Evolutionary conservation across 2,888 invertebrate genomes (phyloP).

Genomic region (Pantelozetes paolii): DNA sequence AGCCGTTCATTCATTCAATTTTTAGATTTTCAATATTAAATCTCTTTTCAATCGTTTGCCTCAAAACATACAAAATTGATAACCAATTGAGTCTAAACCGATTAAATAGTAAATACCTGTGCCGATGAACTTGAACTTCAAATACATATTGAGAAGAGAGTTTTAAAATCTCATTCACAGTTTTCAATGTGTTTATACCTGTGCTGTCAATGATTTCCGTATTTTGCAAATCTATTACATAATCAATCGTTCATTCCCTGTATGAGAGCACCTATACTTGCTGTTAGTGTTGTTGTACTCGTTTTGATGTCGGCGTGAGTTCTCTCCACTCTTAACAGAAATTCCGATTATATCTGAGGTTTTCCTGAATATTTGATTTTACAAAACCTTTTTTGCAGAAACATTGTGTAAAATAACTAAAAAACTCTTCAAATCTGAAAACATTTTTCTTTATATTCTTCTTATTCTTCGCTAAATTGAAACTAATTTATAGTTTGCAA

Average conservation of each 20-base stretch:
- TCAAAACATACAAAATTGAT: neutral
- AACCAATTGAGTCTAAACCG: neutral
- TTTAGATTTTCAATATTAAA: neutral
- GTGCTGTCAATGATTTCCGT: slow-evolving; percentile 17
- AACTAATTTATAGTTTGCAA: neutral
- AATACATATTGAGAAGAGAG: slow-evolving; percentile 3
- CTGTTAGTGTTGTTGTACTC: neutral
- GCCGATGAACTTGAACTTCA: slow-evolving; percentile 12
- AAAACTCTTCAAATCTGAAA: neutral
- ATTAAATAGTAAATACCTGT: neutral
- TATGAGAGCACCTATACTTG: neutral
- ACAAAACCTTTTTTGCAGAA: neutral
- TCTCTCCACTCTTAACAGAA: neutral
- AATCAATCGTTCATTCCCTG: neutral
- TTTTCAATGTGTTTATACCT: neutral
- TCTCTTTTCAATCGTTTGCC: neutral
- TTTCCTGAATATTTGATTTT: neutral
- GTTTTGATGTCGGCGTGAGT: neutral
- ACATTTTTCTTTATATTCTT: neutral
- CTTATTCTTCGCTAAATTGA: neutral
- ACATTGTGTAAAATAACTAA: neutral
- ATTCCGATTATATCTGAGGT: neutral
- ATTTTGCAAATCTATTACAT: slow-evolving; percentile 10
- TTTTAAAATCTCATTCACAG: slow-evolving; percentile 7
- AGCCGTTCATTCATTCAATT: too few species aligned